A percentile compares a stretch with the other conserved stretches of the same genome.
phyloP scores from a whole-genome alignment of 2,113 vertebrate species.

The Cheirogaleus medius region DNA sequence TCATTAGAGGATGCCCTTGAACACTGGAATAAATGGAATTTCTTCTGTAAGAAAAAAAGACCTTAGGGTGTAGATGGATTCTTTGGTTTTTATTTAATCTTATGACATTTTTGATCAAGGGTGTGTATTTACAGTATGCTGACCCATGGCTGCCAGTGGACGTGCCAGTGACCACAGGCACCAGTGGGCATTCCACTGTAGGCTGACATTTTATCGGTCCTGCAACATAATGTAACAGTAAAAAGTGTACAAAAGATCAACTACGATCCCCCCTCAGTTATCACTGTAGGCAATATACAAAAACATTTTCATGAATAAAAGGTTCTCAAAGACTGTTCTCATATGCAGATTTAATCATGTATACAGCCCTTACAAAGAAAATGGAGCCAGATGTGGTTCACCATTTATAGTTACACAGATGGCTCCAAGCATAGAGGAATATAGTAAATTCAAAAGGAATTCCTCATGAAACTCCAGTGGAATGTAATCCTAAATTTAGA shows the following conservation, averaged over 20 bases:
- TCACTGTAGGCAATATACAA: slow-evolving; percentile 75
- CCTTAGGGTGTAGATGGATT: not conserved
- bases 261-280: slow-evolving; percentile 27
- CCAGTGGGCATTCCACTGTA: not conserved
- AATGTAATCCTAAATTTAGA: slow-evolving; percentile 83
- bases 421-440: slow-evolving; percentile 78
- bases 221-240: not conserved
- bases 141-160: not conserved
- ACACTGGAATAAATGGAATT: not conserved
- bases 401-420: slow-evolving; percentile 85
- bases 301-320: slow-evolving; percentile 78
- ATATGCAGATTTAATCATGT: slow-evolving; percentile 83
- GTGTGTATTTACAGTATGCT: not conserved
- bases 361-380: slow-evolving; percentile 78
- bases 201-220: not conserved
- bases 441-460: slow-evolving; percentile 85
- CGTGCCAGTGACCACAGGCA: not conserved
- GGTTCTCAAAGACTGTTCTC: slow-evolving; percentile 79
- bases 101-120: not conserved
- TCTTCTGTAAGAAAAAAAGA: not conserved
- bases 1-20: not conserved
- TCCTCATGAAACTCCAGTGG: slow-evolving; percentile 80
- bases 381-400: slow-evolving; percentile 83
- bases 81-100: not conserved
- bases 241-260: slow-evolving; percentile 58